Base-by-base conservation (phyloP, 2,113 vertebrate genomes). In the Mesoclemmys tuberculata region DNA sequence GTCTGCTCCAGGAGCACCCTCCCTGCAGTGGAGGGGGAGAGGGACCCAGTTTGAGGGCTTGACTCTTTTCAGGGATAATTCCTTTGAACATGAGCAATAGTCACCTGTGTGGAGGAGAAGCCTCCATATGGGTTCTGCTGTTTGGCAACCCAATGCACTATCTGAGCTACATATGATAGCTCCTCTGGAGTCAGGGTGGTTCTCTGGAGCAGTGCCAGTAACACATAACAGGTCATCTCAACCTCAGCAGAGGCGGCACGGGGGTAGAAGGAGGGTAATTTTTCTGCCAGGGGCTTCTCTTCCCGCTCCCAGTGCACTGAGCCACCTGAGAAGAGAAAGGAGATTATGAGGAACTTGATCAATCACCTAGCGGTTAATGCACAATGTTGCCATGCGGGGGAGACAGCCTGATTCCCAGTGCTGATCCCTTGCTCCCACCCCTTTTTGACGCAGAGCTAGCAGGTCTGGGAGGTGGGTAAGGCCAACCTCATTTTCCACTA, bases 71-170 rank as follows among this genome's bases (percentile, higher is more conserved):
- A 19, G 22, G 21, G 19, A 0, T 7, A 80, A 44, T 90, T 87
- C 22, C 51, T 87, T 85, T 64, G 79, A 68, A n/a, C 80, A 46
- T 9, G 80, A 8, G 5, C 18, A 44, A 6, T 31, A 85, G 24
- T 98, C 92, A 99, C 99, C 99, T 99, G 99, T n/a, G 97, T 99
- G 90, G 99, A 99, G 18, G 98, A 97, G 97, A 99, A 99, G 3
- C 99, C 98, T 0, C 99, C 99, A 0, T 98, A 98, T 0, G 99
- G 90, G 89, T 99, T 99, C 98, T 99, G 99, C 56, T 98, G 98
- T 56, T 98, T 98, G 61, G 95, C 86, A 3, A 99, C 97, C 99
- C 99, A 99, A 82, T 88, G 98, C 24, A 99, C 98, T 7, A 99
- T 97, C 16, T 87, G 86, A 9, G 97, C 95, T 6, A 95, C 52